These are phyloP conservation scores for Rhinoraja longicauda DNA, from an alignment of 2,797 vertebrate species.

Conservation along the genomic window DNA sequence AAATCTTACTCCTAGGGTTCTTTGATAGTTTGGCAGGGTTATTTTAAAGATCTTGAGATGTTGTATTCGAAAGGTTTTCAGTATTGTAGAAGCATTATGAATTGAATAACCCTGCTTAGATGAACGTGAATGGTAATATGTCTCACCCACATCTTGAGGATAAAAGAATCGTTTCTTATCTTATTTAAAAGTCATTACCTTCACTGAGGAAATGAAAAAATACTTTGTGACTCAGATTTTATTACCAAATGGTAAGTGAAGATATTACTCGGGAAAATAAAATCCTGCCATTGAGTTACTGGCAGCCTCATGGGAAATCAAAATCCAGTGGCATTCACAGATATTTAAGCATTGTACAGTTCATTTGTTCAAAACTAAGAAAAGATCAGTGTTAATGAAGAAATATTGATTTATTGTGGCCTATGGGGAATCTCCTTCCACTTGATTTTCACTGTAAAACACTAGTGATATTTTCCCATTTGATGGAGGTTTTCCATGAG, in stretches of 20 bases:
- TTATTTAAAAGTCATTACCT: background rate
- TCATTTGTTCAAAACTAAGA: background rate
- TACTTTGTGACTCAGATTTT: background rate
- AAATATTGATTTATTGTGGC: background rate
- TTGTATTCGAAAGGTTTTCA: background rate
- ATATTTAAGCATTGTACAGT: background rate
- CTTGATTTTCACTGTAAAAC: too few relatives aligned
- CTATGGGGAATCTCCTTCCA: background rate
- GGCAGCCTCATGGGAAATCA: conserved; percentile 14
- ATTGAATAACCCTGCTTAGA: too few relatives aligned
- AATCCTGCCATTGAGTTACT: background rate
- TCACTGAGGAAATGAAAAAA: background rate
- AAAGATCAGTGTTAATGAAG: background rate
- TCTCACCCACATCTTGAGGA: background rate
- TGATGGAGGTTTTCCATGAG: too few relatives aligned
- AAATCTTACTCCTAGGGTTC: background rate
- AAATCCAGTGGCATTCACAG: background rate
- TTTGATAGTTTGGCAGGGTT: background rate
- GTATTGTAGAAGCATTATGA: background rate
- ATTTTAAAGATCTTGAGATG: background rate
- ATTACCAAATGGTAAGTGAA: background rate
- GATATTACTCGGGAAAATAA: background rate
- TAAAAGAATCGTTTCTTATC: background rate
- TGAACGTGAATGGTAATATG: too few relatives aligned
- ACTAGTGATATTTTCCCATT: too few relatives aligned